Base-by-base conservation (phyloP, 2,113 vertebrate genomes). In the Micromys minutus region DNA sequence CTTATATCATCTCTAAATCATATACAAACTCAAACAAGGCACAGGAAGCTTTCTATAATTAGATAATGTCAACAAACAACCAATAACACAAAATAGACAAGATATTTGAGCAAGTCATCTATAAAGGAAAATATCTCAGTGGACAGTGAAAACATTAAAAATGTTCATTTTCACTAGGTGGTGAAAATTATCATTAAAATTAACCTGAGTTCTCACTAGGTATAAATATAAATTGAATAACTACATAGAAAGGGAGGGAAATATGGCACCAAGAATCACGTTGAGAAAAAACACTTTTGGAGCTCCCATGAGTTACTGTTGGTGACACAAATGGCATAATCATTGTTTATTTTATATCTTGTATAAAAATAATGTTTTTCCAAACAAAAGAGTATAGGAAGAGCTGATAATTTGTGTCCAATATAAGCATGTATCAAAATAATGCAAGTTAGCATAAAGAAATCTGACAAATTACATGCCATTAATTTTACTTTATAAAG, bases 401-500 rank as follows among this genome's bases (percentile, higher is more conserved):
- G 17, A 34, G 13, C 19, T 59, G 6, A 77, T 24, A 83, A 87
- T 42, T 3, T 52, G 21, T 59, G 16, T 79, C 55, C 63, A 57
- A 74, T 72, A 71, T 89, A 69, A 87, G 52, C 45, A 75, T 63
- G 59, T 36, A 10, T 77, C 31, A 34, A 87, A 90, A 84, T 72
- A 72, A 79, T 63, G 17, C 8, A 77, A 47, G 21, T 76, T 65
- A 94, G 31, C 21, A 92, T 90, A 72, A 93, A 93, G 34, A 88
- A 74, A 91, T 10, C 39, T 91, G 21, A 22, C 76, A 84, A 72
- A 77, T 93, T 84, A 52, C 12, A 63, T 10, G 31, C 22, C 7
- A 42, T 77, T 90, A 39, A 87, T 87, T 87, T 71, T 50, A 86
- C 59, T 90, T 55, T 71, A 77, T 72, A 94, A 92, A 65, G 69